Conservation (phyloP, 2,797 vertebrate genomes). For the Vipera ursinii region DNA sequence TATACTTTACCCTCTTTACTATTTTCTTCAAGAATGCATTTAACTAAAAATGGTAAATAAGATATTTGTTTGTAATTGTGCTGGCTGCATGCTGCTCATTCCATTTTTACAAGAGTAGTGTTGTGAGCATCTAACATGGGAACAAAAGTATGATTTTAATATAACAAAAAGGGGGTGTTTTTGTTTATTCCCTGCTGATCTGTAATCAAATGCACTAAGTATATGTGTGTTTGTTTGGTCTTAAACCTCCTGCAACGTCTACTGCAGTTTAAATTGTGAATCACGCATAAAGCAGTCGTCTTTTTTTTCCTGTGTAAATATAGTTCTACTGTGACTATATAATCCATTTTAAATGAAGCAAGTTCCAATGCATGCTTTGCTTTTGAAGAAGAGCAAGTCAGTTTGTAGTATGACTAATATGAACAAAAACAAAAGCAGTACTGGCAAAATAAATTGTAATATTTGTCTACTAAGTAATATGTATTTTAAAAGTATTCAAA, state of each 20-base stretch:
- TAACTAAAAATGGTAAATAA: slow-evolving; percentile 54
- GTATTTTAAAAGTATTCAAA: slow-evolving; percentile 17
- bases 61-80: slow-evolving; percentile 45
- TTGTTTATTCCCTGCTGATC: slow-evolving; percentile 46
- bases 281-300: slow-evolving; percentile 26
- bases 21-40: slow-evolving; percentile 43
- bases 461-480: slow-evolving; percentile 32
- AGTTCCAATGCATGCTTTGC: slow-evolving; percentile 35
- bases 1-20: slow-evolving; percentile 5
- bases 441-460: slow-evolving; percentile 53
- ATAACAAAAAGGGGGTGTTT: slow-evolving; percentile 32
- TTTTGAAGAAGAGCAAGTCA: slow-evolving; percentile 35
- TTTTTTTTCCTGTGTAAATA: slow-evolving; percentile 5
- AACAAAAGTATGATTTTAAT: slow-evolving; percentile 43
- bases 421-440: slow-evolving; percentile 38
- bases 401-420: slow-evolving; percentile 38
- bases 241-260: slow-evolving; percentile 34
- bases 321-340: slow-evolving; percentile 28
- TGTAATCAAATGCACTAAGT: slow-evolving; percentile 51
- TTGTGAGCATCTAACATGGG: slow-evolving; percentile 23
- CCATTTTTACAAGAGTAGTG: slow-evolving; percentile 46
- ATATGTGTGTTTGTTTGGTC: slow-evolving; percentile 32
- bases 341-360: slow-evolving; percentile 54
- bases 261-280: slow-evolving; percentile 42
- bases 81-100: slow-evolving; percentile 37